Evolutionary conservation across 2,888 invertebrate genomes (phyloP).

Genomic region (Abrostola triplasia): DNA sequence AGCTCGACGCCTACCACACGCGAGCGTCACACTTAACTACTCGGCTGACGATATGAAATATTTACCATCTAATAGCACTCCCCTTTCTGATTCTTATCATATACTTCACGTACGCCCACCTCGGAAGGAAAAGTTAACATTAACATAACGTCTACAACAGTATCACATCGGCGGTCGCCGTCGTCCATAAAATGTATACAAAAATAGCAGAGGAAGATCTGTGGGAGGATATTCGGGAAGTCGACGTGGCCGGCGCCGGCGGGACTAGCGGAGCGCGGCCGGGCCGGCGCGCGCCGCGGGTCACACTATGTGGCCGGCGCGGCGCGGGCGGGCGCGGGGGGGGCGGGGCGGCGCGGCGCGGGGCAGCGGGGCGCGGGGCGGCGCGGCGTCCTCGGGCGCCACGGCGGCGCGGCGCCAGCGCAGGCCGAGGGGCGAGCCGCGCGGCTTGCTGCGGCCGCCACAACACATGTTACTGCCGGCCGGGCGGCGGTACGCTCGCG

Average conservation of each 20-base stretch:
- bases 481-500: slow-evolving; percentile 33
- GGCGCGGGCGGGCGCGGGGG: slow-evolving; percentile 32
- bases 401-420: slow-evolving; percentile 78
- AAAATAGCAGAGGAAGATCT: slow-evolving; percentile 50
- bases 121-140: slow-evolving; percentile 62
- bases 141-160: slow-evolving; percentile 35
- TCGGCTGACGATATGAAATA: slow-evolving; percentile 41
- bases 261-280: neutral
- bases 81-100: slow-evolving; percentile 69
- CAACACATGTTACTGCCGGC: slow-evolving; percentile 57
- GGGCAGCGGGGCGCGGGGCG: slow-evolving; percentile 8
- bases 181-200: slow-evolving; percentile 39
- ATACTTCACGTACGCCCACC: slow-evolving; percentile 74
- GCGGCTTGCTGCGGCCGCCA: slow-evolving; percentile 69
- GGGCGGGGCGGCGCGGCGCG: slow-evolving; percentile 39
- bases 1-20: slow-evolving; percentile 12
- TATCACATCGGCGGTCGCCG: slow-evolving; percentile 34
- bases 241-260: neutral
- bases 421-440: slow-evolving; percentile 70
- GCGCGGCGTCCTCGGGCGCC: slow-evolving; percentile 65
- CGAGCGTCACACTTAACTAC: slow-evolving; percentile 17
- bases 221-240: slow-evolving; percentile 19
- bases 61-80: slow-evolving; percentile 72
- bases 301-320: slow-evolving; percentile 69
- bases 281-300: slow-evolving; percentile 25